Percentiles rank a stretch among this genome's conserved stretches.
Evolutionary conservation across 2,113 vertebrate species (phyloP).

Genomic region (Odobenus rosmarus): DNA sequence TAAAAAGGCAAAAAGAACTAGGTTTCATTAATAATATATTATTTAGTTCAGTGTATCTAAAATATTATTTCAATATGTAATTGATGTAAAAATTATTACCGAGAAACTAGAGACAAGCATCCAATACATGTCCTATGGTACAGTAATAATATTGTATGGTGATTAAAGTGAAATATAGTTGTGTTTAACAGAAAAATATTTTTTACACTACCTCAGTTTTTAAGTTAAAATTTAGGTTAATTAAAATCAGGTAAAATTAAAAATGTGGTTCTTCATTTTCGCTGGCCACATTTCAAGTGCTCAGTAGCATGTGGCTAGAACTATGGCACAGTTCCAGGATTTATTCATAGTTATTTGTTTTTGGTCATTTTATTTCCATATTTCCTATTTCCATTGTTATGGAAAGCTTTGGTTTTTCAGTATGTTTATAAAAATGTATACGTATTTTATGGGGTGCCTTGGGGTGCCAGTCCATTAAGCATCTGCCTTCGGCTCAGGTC

Average conservation of each 20-base stretch:
- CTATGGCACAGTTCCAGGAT: background rate
- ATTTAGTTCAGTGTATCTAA: background rate
- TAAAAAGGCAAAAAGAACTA: background rate
- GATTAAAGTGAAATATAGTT: background rate
- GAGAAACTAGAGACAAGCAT: background rate
- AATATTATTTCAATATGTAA: background rate
- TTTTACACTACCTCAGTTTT: background rate
- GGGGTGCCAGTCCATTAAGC: no score
- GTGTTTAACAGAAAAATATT: background rate
- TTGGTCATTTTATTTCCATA: slow-evolving; percentile 12
- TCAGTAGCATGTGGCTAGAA: background rate
- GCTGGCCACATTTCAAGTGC: background rate
- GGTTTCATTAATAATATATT: background rate
- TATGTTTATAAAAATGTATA: slow-evolving; percentile 22
- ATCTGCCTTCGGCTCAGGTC: no score
- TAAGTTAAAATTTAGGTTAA: background rate
- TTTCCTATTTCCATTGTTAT: background rate
- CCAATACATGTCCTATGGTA: background rate
- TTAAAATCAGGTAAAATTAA: slow-evolving; percentile 33
- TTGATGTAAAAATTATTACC: background rate
- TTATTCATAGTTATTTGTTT: background rate
- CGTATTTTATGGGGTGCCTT: background rate
- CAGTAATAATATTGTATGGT: background rate
- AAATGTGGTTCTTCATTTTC: background rate
- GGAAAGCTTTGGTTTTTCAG: background rate